Evolutionary conservation across 2,888 invertebrate species (phyloP).

Genomic region (Busseola fusca): DNA sequence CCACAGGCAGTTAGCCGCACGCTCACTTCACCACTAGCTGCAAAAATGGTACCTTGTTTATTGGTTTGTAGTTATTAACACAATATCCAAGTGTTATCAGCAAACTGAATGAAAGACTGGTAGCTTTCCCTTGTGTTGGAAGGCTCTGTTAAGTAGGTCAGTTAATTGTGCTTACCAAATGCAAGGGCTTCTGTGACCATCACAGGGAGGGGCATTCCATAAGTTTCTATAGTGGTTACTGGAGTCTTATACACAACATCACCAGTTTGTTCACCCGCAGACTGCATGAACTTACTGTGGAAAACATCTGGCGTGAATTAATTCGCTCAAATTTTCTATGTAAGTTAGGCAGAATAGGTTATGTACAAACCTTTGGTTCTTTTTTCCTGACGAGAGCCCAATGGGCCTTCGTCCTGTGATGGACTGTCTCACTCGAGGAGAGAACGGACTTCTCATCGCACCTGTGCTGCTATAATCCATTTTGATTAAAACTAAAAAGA

Average conservation of each 20-base stretch:
- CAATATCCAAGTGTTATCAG: background rate
- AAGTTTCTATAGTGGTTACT: constrained; percentile 93
- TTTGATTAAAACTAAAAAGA: constrained; percentile 34
- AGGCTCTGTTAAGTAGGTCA: background rate
- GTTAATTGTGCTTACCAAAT: constrained; percentile 91
- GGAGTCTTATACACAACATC: constrained; percentile 94
- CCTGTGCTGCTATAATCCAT: constrained; percentile 83
- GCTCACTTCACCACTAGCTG: constrained; percentile 89
- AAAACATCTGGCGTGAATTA: constrained; percentile 22
- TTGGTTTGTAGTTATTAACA: background rate
- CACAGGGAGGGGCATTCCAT: constrained; percentile 95
- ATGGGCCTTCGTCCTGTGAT: constrained; percentile 78
- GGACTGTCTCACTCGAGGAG: constrained; percentile 82
- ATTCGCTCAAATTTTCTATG: constrained; percentile 2
- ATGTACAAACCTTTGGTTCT: constrained; percentile 77
- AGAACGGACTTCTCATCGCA: constrained; percentile 83
- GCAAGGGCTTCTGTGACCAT: constrained; percentile 96
- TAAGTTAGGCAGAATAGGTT: constrained; percentile 43
- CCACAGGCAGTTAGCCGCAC: constrained; percentile 91
- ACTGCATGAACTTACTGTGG: constrained; percentile 76
- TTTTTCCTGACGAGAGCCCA: constrained; percentile 77
- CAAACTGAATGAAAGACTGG: background rate
- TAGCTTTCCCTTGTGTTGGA: background rate
- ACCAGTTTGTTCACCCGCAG: constrained; percentile 81
- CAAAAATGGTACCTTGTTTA: constrained; percentile 3